phyloP scores from a whole-genome alignment of 2,888 invertebrate genomes.

The Aelia acuminata region DNA sequence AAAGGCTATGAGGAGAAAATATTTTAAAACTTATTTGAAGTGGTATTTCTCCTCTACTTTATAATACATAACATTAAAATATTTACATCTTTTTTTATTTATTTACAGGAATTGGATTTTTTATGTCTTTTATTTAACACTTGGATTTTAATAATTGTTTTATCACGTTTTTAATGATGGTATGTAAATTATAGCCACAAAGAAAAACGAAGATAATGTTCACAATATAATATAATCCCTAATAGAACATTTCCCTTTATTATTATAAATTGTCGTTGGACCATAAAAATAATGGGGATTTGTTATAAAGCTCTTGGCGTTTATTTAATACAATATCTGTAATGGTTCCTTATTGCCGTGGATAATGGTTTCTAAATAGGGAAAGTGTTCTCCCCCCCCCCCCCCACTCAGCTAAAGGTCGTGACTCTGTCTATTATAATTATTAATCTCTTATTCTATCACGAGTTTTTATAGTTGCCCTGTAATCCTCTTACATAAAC shows the following conservation, averaged over 20 bases:
- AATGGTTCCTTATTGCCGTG: conserved; percentile 45
- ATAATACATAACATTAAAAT: too few species aligned
- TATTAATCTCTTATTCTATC: conserved; percentile 49
- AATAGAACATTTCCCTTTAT: conserved; percentile 19
- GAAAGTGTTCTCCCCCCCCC: not conserved
- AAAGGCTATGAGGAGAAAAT: too few species aligned
- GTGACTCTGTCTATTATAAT: conserved; percentile 30
- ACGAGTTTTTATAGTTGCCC: conserved; percentile 30
- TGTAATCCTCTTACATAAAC: conserved; percentile 20
- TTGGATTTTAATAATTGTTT: too few species aligned
- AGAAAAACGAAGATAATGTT: not conserved
- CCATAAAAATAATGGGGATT: conserved; percentile 25
- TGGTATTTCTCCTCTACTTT: too few species aligned
- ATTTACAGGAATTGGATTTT: too few species aligned
- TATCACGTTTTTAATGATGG: not conserved
- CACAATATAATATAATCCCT: not conserved
- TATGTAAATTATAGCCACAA: not conserved
- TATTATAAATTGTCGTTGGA: conserved; percentile 31
- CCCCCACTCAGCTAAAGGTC: not conserved
- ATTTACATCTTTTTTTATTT: too few species aligned
- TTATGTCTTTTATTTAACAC: too few species aligned
- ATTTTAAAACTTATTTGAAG: too few species aligned
- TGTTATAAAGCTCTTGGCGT: conserved; percentile 12
- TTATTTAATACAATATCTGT: conserved; percentile 33
- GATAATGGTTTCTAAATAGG: conserved; percentile 41